A percentile compares a stretch with the other conserved stretches of the same genome.
Evolutionary conservation across 2,113 vertebrate species (phyloP).

Genomic region (Malurus cyaneus): DNA sequence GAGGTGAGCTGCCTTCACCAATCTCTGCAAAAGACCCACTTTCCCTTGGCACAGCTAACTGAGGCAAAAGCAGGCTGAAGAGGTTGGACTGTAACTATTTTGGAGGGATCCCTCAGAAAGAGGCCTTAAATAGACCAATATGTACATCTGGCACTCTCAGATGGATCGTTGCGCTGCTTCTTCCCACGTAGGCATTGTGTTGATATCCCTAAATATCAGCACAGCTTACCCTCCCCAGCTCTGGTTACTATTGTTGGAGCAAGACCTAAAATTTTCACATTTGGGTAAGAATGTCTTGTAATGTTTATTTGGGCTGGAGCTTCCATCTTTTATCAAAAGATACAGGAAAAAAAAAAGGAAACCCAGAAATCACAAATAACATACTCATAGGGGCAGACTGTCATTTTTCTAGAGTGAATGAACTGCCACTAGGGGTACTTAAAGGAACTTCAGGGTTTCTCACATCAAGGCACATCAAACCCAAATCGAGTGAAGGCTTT

Average conservation of each 20-base stretch:
- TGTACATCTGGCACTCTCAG: constrained; percentile 18
- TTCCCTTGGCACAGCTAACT: constrained; percentile 12
- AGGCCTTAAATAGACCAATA: constrained; percentile 47
- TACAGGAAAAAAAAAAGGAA: neutral
- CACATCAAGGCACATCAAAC: neutral
- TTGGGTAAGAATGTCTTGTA: neutral
- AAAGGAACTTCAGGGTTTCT: neutral
- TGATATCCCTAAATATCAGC: neutral
- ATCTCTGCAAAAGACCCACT: constrained; percentile 12
- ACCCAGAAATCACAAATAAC: neutral
- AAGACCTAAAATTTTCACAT: neutral
- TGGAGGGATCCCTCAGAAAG: constrained; percentile 48
- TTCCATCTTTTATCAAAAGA: neutral
- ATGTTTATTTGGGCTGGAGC: neutral
- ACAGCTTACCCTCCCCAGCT: neutral
- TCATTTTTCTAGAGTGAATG: neutral
- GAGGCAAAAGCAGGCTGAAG: neutral
- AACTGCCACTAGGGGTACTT: neutral
- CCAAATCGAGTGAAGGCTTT: neutral
- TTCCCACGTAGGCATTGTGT: neutral
- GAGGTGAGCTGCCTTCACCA: constrained; percentile 18
- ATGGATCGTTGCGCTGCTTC: constrained; percentile 8
- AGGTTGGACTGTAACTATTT: constrained; percentile 33
- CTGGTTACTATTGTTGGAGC: neutral
- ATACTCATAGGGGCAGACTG: neutral